phyloP scores from a whole-genome alignment of 2,113 vertebrate species.

The Crotalus helleri region DNA sequence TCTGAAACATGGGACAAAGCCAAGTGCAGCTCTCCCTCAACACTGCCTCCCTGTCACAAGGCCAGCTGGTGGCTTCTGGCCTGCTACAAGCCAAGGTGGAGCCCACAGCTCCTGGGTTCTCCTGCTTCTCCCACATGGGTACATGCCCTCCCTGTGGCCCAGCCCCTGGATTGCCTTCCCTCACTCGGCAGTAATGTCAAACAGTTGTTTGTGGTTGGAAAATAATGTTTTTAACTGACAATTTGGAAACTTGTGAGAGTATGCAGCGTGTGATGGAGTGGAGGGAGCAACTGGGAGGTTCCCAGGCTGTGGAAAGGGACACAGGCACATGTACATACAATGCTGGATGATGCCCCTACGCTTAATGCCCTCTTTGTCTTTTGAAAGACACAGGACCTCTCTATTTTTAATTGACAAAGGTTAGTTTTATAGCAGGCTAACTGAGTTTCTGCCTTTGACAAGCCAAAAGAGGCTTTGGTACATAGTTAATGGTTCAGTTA shows the following conservation, averaged over 20 bases:
- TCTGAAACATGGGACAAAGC: not conserved
- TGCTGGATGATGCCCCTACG: not conserved
- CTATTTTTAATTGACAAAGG: not conserved
- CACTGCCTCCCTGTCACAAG: not conserved
- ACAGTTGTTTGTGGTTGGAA: constrained; percentile 36
- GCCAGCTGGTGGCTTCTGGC: constrained; percentile 9
- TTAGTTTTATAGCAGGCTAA: not conserved
- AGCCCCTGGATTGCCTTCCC: constrained; percentile 17
- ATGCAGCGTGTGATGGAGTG: not conserved
- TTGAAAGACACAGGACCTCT: not conserved
- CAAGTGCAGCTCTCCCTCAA: not conserved
- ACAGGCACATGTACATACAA: not conserved
- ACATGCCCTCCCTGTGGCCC: not conserved
- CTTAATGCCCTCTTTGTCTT: not conserved
- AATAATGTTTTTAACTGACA: constrained; percentile 28
- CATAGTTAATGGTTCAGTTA: not conserved
- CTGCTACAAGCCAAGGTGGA: not conserved
- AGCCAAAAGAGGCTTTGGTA: not conserved
- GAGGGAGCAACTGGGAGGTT: constrained; percentile 11
- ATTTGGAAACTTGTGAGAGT: constrained; percentile 11
- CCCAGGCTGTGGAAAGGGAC: not conserved
- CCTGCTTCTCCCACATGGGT: constrained; percentile 4
- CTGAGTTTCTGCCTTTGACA: not conserved
- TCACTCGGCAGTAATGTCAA: constrained; percentile 25
- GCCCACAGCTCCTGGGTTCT: not conserved